A percentile compares a stretch with the other conserved stretches of the same genome.
phyloP scores from a whole-genome alignment of 2,113 vertebrate genomes.

The Macroglossus sobrinus region DNA sequence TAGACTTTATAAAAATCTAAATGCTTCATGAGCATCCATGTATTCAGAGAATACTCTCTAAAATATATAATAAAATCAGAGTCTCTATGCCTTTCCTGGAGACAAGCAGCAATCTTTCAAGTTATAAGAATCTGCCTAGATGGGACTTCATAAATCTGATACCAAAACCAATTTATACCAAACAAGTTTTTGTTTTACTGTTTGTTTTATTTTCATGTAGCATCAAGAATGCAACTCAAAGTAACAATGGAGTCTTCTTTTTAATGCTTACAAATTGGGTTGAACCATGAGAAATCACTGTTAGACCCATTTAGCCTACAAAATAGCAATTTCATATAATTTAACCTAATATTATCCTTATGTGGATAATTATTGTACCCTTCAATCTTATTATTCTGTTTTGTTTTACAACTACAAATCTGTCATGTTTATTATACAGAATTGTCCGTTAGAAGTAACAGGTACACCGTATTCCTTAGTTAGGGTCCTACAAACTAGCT shows the following conservation, averaged over 20 bases:
- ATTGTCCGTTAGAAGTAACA: not conserved
- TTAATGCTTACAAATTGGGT: not conserved
- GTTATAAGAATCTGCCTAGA: not conserved
- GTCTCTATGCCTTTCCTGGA: not conserved
- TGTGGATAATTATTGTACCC: not conserved
- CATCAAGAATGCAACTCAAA: not conserved
- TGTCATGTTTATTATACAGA: not conserved
- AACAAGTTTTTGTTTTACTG: not conserved
- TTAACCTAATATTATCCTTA: not conserved
- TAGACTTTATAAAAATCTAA: not conserved
- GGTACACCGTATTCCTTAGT: not conserved
- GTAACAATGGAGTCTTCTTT: not conserved
- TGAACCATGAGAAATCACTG: not conserved
- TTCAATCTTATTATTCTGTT: not conserved
- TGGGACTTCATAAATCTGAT: not conserved
- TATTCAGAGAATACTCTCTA: not conserved
- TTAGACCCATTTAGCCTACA: not conserved
- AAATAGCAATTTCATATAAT: not conserved
- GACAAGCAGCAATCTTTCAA: not conserved
- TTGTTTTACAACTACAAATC: not conserved
- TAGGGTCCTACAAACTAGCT: not conserved
- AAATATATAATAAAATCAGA: not conserved
- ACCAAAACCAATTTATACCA: not conserved
- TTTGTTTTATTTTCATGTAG: not conserved
- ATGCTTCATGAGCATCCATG: not conserved